Conservation (phyloP, 2,113 vertebrate genomes). For the Capreolus pygargus region DNA sequence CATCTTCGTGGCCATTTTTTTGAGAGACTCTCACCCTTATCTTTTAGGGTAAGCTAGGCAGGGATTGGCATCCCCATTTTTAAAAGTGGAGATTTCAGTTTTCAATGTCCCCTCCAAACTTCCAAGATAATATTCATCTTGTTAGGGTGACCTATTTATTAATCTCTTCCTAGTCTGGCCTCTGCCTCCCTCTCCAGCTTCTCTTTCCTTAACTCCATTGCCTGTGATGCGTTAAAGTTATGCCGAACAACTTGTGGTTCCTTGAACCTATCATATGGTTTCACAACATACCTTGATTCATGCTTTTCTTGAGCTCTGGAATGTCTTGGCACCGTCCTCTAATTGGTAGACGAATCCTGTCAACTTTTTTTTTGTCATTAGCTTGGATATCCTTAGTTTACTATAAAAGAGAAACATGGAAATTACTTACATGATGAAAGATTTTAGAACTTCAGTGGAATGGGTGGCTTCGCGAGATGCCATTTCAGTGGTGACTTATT, state of each 20-base stretch:
- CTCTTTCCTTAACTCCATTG: neutral
- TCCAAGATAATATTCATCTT: neutral
- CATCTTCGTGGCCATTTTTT: neutral
- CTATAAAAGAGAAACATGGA: too few species aligned
- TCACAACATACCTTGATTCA: neutral
- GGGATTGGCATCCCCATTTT: neutral
- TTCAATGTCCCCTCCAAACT: neutral
- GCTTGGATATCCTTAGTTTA: too few species aligned
- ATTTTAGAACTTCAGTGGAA: too few species aligned
- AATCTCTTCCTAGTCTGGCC: neutral
- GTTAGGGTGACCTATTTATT: neutral
- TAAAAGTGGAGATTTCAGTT: neutral
- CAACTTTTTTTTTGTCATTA: neutral
- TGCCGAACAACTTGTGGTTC: neutral
- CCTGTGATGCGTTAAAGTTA: neutral
- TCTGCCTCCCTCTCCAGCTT: neutral
- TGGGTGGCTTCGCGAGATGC: too few species aligned
- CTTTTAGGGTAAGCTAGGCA: neutral
- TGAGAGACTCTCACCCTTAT: neutral
- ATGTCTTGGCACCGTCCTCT: neutral
- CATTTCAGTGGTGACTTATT: too few species aligned
- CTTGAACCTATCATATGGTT: neutral
- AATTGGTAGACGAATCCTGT: neutral
- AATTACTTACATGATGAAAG: too few species aligned
- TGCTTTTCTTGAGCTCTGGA: neutral